phyloP scores from a whole-genome alignment of 2,113 vertebrate genomes.

The Notarius lentiginosus region DNA sequence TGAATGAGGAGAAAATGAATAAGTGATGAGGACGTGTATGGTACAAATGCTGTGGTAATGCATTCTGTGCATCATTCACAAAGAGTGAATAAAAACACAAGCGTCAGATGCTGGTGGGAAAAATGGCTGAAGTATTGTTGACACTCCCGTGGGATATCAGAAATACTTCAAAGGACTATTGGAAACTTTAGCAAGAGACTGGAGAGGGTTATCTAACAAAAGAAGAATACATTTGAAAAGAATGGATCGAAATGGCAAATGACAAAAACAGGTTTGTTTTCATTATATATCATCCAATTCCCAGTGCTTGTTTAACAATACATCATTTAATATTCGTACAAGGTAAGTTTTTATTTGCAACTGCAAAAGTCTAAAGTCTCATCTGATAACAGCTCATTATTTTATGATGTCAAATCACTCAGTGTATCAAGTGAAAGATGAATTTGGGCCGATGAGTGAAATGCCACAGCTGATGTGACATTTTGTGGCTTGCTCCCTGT shows the following conservation, averaged over 20 bases:
- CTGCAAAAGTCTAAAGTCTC: constrained; percentile 25
- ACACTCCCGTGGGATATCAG: constrained; percentile 10
- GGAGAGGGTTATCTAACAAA: constrained; percentile 6
- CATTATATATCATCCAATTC: not conserved
- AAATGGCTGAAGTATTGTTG: constrained; percentile 23
- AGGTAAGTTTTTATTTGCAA: constrained; percentile 8
- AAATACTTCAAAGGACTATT: constrained; percentile 2
- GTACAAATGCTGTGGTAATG: constrained; percentile 30
- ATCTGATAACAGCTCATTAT: constrained; percentile 42
- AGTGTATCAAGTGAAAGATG: constrained; percentile 24
- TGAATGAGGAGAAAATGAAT: constrained; percentile 37
- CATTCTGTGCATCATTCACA: constrained; percentile 18
- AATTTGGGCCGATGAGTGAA: constrained; percentile 26
- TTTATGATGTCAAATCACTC: not conserved
- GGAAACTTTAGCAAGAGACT: constrained; percentile 12
- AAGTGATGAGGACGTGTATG: constrained; percentile 42
- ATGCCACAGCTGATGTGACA: constrained; percentile 46
- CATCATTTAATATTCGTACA: constrained; percentile 16
- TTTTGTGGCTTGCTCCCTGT: constrained; percentile 34
- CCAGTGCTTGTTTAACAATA: constrained; percentile 22
- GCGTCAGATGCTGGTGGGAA: constrained; percentile 19
- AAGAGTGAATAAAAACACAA: not conserved
- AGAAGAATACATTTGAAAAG: not conserved
- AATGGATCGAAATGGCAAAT: constrained; percentile 11
- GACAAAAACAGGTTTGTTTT: not conserved